Evolutionary conservation across 2,113 vertebrate genomes (phyloP), one percentile per base, ranked within the genome.

Genomic region (Merops nubicus): DNA sequence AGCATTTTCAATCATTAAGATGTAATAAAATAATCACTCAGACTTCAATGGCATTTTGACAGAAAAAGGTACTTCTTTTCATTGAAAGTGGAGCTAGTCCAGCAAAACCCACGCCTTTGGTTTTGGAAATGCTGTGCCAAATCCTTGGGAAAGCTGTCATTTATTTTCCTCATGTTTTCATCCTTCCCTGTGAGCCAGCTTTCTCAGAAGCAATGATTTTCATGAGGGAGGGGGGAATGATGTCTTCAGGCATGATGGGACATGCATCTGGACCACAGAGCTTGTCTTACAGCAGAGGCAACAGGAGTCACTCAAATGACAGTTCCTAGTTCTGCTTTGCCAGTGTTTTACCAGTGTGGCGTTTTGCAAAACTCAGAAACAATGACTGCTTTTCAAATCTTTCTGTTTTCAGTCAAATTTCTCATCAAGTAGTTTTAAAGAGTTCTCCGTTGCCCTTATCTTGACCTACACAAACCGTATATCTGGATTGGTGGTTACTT

Each of bases 1-100:
- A 92, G 67, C 26, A n/a, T 84, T 96, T 95, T 84, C 79, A 84
- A 17, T 93, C 57, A 54, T 90, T 79, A 79, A 65, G 54, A 68
- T 51, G 54, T 67, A 94, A 70, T 74, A 90, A 88, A 93, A 74
- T 67, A 91, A 88, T 77, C 34, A 25, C 63, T 89, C 48, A 65
- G 38, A 68, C 57, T 85, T 90, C 56, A 60, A 5, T 51, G 50
- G 19, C 22, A 31, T 85, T 88, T 94, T 94, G 79, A 60, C 47
- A 70, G 82, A 86, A 90, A 56, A 36, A 47, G 6, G 14, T 81
- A 13, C 14, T 93, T 75, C 7, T 94, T 92, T 97, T 85, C 47
- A 29, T 8, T 87, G 93, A 77, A 92, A 85, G 88, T n/a, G 53
- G 51, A 86, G 45, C 10, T 73, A 45, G 40, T 60, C 33, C 28